Evolutionary conservation across 2,888 invertebrate genomes (phyloP).

Genomic region (Drosophila meridiana): DNA sequence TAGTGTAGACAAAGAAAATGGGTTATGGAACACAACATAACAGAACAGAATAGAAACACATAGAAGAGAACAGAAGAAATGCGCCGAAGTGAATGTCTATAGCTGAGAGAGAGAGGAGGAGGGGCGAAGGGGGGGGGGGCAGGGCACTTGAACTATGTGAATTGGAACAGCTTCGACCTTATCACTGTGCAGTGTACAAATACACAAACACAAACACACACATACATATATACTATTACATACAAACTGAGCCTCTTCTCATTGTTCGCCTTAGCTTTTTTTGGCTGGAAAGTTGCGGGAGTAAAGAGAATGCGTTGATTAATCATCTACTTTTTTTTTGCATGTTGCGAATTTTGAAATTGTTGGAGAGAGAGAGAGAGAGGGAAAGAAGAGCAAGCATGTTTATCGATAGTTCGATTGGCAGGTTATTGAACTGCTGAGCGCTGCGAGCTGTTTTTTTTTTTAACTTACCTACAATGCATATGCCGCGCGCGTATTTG

Average conservation of each 20-base stretch:
- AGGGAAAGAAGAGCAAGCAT: not conserved
- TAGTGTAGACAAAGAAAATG: slow-evolving; percentile 57
- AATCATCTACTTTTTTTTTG: slow-evolving; percentile 61
- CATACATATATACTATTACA: not conserved
- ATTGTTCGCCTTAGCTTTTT: not conserved
- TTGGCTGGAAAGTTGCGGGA: slow-evolving; percentile 10
- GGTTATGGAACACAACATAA: slow-evolving; percentile 58
- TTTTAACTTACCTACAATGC: slow-evolving; percentile 27
- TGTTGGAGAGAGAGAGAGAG: not conserved
- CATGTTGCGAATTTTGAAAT: slow-evolving; percentile 40
- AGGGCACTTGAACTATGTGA: slow-evolving; percentile 50
- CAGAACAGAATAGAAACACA: slow-evolving; percentile 32
- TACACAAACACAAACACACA: not conserved
- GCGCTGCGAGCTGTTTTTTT: slow-evolving; percentile 15
- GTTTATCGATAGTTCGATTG: slow-evolving; percentile 46
- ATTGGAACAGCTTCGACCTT: slow-evolving; percentile 77
- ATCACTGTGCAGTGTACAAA: slow-evolving; percentile 54
- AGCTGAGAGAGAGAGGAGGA: not conserved
- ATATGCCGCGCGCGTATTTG: slow-evolving; percentile 56
- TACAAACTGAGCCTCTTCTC: not conserved
- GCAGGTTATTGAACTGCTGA: slow-evolving; percentile 70
- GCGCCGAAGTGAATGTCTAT: slow-evolving; percentile 48
- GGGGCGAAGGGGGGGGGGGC: not conserved
- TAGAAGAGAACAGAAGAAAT: slow-evolving; percentile 23
- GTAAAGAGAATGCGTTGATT: slow-evolving; percentile 61